Base-by-base conservation (phyloP, 2,797 vertebrate genomes). In the Pangasius krempfi region DNA sequence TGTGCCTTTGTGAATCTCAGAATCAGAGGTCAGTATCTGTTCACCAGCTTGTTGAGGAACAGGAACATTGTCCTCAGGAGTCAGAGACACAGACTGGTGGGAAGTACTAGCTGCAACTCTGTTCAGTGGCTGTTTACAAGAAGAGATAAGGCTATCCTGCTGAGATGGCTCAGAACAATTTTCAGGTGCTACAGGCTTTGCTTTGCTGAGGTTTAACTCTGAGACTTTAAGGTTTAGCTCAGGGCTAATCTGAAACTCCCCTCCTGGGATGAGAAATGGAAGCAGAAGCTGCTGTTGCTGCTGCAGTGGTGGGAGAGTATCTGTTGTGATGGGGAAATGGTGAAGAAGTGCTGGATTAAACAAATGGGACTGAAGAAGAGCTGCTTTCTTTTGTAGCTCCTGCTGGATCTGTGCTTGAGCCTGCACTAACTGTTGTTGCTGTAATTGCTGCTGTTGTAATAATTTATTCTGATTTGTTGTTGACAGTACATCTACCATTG, bases 281-380 rank as follows among this genome's bases (percentile, higher is more conserved):
- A 99, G 96, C 85, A 99, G 94, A 88, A 99, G 96, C 88, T 99
- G 98, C 92, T 99, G 98, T 92, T 99, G 98, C 92, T 99, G 97
- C 91, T 97, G 97, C 62, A 97, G 94, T 94, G 98, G 95, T 89
- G 98, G 93, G 85, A 99, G 95, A 86, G 97, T 97, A 91, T 99
- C 98, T 0, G 97, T 94, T 76, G 97, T 97, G 94, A 99, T 96
- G 0, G 98, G 97, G 90, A 99, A 97, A 92, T 98, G 98, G 1
- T 98, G 98, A 13, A 99, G 93, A 91, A 98, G 96, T 75, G 97
- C 95, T 82, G 97, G 97, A 92, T 96, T 98, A 90, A 98, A 97
- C 37, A 98, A 94, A 94, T 99, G 98, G 22, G 98, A 98, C 94
- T 99, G 99, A 87, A 99, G 95, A 68, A 99, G 94, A 83, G 98